Evolutionary conservation across 2,113 vertebrate genomes (phyloP).

Genomic region (Alouatta palliata): DNA sequence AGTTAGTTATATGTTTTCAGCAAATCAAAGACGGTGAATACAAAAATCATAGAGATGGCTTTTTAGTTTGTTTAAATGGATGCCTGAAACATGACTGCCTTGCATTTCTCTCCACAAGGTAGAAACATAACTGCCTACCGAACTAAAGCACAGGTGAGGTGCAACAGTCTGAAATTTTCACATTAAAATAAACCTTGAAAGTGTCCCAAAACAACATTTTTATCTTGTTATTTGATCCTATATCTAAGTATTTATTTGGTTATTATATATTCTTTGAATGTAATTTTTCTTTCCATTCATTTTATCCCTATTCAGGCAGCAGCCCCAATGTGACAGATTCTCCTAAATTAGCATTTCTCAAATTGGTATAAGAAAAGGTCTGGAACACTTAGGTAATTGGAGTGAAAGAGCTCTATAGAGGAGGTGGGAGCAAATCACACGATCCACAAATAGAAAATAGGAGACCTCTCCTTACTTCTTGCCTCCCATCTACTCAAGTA

Average conservation of each 20-base stretch:
- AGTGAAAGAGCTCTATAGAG: not conserved
- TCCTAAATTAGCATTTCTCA: constrained; percentile 33
- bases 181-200: constrained; percentile 28
- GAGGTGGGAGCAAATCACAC: not conserved
- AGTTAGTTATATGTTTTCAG: constrained; percentile 12
- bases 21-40: not conserved
- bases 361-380: not conserved
- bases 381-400: not conserved
- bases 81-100: not conserved
- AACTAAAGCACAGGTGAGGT: not conserved
- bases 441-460: constrained; percentile 19
- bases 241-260: not conserved
- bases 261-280: not conserved
- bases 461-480: not conserved
- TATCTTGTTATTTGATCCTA: not conserved
- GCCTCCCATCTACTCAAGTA: not conserved
- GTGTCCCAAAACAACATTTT: not conserved
- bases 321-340: not conserved
- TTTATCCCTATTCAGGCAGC: not conserved
- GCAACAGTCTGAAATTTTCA: not conserved
- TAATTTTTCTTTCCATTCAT: not conserved
- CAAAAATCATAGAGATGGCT: not conserved
- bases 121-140: not conserved
- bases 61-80: constrained; percentile 42
- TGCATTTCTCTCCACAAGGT: not conserved